phyloP scores from a whole-genome alignment of 2,797 vertebrate genomes.

The Glossophaga mutica region DNA sequence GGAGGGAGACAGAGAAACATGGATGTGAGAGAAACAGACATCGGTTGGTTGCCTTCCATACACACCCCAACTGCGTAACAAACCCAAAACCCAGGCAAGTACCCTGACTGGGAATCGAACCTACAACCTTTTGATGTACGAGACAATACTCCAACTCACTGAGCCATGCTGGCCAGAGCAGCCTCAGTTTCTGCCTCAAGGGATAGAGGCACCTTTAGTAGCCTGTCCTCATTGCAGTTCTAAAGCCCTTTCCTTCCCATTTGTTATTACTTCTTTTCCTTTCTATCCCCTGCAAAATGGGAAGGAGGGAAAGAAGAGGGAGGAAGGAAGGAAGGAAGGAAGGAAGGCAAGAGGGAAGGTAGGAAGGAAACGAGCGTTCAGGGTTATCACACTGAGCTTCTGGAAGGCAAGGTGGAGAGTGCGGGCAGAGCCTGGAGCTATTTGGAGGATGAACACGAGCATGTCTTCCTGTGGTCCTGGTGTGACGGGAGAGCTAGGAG shows the following conservation, averaged over 20 bases:
- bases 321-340: not conserved
- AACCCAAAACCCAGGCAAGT: too few relatives aligned
- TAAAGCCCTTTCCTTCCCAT: not conserved
- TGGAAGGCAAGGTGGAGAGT: not conserved
- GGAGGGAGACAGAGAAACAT: too few relatives aligned
- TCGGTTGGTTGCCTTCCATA: too few relatives aligned
- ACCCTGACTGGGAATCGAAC: too few relatives aligned
- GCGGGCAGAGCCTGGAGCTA: not conserved
- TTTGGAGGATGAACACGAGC: too few relatives aligned
- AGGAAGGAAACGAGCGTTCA: not conserved
- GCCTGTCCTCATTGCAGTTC: not conserved
- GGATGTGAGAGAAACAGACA: too few relatives aligned
- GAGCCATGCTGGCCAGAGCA: too few relatives aligned
- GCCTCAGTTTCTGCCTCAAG: not conserved
- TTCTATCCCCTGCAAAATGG: not conserved
- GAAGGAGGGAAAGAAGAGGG: too few relatives aligned
- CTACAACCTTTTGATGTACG: too few relatives aligned
- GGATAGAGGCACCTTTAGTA: not conserved
- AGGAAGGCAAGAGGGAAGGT: fast-evolving
- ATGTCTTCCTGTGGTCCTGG: not conserved
- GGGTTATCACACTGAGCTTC: not conserved
- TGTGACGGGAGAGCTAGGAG: fast-evolving
- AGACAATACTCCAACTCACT: too few relatives aligned
- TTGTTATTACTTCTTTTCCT: not conserved
- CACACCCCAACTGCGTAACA: too few relatives aligned